A percentile compares a stretch with the other conserved stretches of the same genome.
These are phyloP conservation scores for Ophioninae sp. DNA, from an alignment of 2,888 invertebrate genomes.

Conservation along the genomic window DNA sequence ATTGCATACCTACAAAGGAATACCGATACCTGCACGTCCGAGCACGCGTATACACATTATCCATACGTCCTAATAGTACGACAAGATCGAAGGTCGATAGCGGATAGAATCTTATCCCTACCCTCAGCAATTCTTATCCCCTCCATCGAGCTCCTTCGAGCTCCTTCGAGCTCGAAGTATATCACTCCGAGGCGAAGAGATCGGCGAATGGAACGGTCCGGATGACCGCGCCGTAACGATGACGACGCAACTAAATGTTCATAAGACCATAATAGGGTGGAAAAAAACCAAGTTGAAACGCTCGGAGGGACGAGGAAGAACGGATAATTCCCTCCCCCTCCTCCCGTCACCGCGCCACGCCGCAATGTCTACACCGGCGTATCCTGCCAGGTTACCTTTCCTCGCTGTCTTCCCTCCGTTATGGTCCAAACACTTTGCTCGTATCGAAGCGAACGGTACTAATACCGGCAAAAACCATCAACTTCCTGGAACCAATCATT, in stretches of 20 bases:
- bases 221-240: conserved; percentile 75
- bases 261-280: conserved; percentile 78
- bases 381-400: conserved; percentile 32
- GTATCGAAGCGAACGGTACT: conserved; percentile 65
- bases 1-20: conserved; percentile 45
- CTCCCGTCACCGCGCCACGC: neutral
- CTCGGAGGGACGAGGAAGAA: conserved; percentile 33
- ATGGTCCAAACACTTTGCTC: conserved; percentile 70
- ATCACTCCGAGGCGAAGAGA: conserved; percentile 47
- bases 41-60: conserved; percentile 3
- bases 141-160: neutral
- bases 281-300: conserved; percentile 67
- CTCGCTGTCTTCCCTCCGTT: conserved; percentile 59
- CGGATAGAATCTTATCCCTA: conserved; percentile 27
- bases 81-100: conserved; percentile 60
- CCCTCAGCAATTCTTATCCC: neutral
- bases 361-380: conserved; percentile 1
- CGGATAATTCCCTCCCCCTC: conserved; percentile 51
- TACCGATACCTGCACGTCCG: conserved; percentile 10
- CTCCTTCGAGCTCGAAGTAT: neutral
- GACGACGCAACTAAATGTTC: conserved; percentile 79
- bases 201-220: conserved; percentile 62
- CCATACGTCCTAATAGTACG: conserved; percentile 32
- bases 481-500: conserved; percentile 74
- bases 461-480: conserved; percentile 65